Percentiles rank a stretch among this genome's conserved stretches.
These are phyloP conservation scores for Drosophila lacteicornis DNA, from an alignment of 1,140 invertebrate genomes.

Conservation along the genomic window DNA sequence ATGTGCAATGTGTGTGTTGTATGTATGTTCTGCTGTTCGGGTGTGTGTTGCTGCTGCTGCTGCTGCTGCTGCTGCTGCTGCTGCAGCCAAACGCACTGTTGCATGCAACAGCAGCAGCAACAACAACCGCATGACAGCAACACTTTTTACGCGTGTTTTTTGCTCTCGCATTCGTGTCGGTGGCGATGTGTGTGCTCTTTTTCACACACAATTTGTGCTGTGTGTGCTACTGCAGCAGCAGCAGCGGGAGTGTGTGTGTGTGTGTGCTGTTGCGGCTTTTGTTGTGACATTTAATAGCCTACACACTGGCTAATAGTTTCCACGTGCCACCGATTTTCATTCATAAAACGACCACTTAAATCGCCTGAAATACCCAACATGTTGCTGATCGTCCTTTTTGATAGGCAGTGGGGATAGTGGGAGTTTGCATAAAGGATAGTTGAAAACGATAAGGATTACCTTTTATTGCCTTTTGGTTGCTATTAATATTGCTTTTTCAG, in stretches of 20 bases:
- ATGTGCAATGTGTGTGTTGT: slow-evolving; percentile 24
- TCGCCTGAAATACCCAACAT: slow-evolving; percentile 44
- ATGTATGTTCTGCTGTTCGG: slow-evolving; percentile 15
- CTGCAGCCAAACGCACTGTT: slow-evolving; percentile 74
- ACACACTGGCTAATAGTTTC: slow-evolving; percentile 77
- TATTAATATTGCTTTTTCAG: too few species aligned
- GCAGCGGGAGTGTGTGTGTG: slow-evolving; percentile 6
- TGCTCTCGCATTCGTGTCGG: slow-evolving; percentile 39
- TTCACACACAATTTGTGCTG: slow-evolving; percentile 78
- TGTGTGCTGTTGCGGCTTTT: slow-evolving; percentile 51
- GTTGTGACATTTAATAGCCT: slow-evolving; percentile 76
- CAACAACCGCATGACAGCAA: slow-evolving; percentile 68
- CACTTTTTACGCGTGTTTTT: slow-evolving; percentile 76
- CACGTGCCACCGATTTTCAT: slow-evolving; percentile 75
- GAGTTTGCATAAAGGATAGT: background rate
- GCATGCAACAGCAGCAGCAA: slow-evolving; percentile 61
- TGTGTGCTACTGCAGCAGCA: slow-evolving; percentile 64
- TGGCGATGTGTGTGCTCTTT: slow-evolving; percentile 55
- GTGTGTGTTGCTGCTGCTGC: slow-evolving; percentile 8
- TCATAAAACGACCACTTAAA: slow-evolving; percentile 68
- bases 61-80: slow-evolving; percentile 43
- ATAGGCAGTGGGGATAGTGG: too few species aligned
- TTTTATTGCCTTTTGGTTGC: background rate
- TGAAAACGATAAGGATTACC: background rate
- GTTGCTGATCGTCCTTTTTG: slow-evolving; percentile 37